phyloP scores from a whole-genome alignment of 2,113 vertebrate genomes.

The Catharus bicknelli region DNA sequence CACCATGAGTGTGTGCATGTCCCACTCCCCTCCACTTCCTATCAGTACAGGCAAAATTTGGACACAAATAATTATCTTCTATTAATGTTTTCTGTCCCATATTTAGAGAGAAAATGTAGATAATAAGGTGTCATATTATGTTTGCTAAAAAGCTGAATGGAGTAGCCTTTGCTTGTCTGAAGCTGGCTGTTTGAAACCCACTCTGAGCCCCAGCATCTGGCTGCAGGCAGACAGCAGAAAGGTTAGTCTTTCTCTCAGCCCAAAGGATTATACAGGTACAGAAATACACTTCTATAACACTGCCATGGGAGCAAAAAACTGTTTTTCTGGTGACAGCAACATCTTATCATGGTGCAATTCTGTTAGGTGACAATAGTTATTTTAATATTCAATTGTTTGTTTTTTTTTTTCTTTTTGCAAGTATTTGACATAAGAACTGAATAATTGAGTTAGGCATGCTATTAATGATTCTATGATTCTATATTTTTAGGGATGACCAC shows the following conservation, averaged over 20 bases:
- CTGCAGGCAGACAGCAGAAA: background rate
- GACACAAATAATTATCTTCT: background rate
- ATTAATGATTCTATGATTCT: background rate
- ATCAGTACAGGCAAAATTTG: background rate
- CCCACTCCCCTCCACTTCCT: background rate
- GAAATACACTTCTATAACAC: rapidly evolving
- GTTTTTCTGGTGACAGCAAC: background rate
- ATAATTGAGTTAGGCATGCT: background rate
- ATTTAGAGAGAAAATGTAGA: background rate
- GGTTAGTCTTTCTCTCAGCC: background rate
- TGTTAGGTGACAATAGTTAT: background rate
- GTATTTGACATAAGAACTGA: background rate
- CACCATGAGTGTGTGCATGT: too few relatives aligned
- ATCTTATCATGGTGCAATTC: background rate
- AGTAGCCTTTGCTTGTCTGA: background rate
- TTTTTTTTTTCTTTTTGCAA: background rate
- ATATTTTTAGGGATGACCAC: background rate
- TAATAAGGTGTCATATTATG: background rate
- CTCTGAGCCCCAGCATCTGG: rapidly evolving
- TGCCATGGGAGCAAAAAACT: background rate
- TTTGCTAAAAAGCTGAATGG: background rate
- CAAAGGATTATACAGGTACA: background rate
- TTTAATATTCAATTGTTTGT: background rate
- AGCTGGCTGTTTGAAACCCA: background rate
- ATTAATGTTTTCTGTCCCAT: background rate